Evolutionary conservation across 92 coral and sea anemone genomes (phyloP).

Genomic region (Epizoanthus illoricatus): DNA sequence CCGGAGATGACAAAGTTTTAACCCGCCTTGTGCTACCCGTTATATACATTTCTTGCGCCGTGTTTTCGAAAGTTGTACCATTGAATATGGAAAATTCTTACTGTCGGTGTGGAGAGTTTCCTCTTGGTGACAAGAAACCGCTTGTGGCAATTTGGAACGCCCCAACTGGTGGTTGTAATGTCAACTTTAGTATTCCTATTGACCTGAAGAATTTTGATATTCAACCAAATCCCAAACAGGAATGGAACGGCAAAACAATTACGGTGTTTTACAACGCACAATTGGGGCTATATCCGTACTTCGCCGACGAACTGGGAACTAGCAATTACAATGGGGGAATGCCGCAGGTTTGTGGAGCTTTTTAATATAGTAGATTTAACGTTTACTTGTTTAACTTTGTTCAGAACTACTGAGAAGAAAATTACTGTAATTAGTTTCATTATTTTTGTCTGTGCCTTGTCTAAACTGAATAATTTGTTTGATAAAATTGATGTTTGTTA

Average conservation of each 20-base stretch:
- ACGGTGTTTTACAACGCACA: conserved; percentile 95
- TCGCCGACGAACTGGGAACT: conserved; percentile 61
- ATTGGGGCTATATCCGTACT: conserved; percentile 90
- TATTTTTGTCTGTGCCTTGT: no score
- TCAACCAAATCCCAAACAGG: conserved; percentile 78
- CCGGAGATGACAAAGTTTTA: background rate
- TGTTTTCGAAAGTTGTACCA: conserved; percentile 7
- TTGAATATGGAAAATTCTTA: conserved; percentile 46
- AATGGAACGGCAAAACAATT: conserved; percentile 91
- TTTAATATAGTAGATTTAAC: background rate
- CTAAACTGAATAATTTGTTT: no score
- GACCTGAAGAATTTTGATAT: conserved; percentile 83
- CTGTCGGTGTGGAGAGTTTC: conserved; percentile 81
- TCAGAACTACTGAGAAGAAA: no score
- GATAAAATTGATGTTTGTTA: background rate
- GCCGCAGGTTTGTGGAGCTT: conserved; percentile 77
- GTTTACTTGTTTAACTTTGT: no score
- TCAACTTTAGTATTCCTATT: conserved; percentile 81
- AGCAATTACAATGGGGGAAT: conserved; percentile 85
- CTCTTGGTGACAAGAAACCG: conserved; percentile 73
- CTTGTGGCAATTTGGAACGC: conserved; percentile 98
- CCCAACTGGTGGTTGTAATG: conserved; percentile 94
- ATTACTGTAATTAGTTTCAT: no score
- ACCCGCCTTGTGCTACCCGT: conserved; percentile 3
- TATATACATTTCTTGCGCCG: background rate